Evolutionary conservation across 2,113 vertebrate genomes (phyloP), one percentile per base, ranked within the genome.

Genomic region (Rhea pennata): DNA sequence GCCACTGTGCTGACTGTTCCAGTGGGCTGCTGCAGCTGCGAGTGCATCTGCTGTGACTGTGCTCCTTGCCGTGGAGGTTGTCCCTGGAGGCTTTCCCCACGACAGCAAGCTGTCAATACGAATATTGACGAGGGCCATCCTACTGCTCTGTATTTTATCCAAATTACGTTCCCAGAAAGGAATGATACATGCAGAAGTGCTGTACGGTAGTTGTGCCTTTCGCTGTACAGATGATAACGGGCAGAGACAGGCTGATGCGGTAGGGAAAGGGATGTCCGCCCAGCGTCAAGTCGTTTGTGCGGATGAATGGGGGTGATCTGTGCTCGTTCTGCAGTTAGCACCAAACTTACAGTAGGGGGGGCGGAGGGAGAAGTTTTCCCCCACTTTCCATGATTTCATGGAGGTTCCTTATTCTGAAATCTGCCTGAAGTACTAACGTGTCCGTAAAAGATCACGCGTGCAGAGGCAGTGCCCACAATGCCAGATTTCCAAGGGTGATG

Each of bases 21-120:
- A 59, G 12, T 3, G 62, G 78, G 71, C 74, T 92, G 62, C 48
- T 84, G 84, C 94, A 97, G 92, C 95, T 97, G 96, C 3, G 75
- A n/a, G 2, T 51, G 15, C 97, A 93, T 90, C 96, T 97, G 97
- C 78, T 79, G 78, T 81, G 39, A 23, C 84, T 2, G 71, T 9
- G 64, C 84, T 86, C 36, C 56, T 62, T 24, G 7, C 84, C 84
- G 24, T 9, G 12, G 88, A 67, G 54, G 36, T 4, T 26, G 74
- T 91, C 90, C 87, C 82, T 12, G 15, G 4, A 20, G 94, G 59
- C 9, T 90, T 58, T 21, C 83, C 72, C 84, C 21, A 33, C 26
- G 50, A 19, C 33, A 61, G 66, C 84, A 92, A 56, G 40, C 77
- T 86, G 72, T 54, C 71, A 39, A 7, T 42, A 12, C 40, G 83